phyloP scores from a whole-genome alignment of 23 tunicate genomes.

The Phallusia fumigata region DNA sequence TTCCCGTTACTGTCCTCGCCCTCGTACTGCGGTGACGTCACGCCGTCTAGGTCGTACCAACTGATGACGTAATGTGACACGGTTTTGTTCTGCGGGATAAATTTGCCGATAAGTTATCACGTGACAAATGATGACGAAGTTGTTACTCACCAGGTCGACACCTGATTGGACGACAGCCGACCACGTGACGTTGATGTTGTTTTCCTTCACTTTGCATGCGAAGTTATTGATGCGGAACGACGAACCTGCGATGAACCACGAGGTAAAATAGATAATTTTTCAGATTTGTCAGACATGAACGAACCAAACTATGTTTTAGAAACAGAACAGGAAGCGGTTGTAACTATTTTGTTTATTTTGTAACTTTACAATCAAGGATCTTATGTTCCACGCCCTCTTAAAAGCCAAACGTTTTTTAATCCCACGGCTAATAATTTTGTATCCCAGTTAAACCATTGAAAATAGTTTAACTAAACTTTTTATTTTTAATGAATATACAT shows the following conservation, averaged over 20 bases:
- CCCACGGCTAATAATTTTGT: too few relatives aligned
- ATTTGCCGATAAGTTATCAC: too few relatives aligned
- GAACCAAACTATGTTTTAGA: too few relatives aligned
- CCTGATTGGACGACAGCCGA: not conserved
- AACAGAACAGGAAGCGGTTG: too few relatives aligned
- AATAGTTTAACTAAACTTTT: too few relatives aligned
- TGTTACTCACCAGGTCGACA: not conserved
- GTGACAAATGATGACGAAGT: not conserved
- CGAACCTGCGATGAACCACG: not conserved
- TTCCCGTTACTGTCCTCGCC: not conserved
- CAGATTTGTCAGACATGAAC: too few relatives aligned
- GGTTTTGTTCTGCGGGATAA: not conserved
- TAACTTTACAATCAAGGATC: too few relatives aligned
- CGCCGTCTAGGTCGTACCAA: not conserved
- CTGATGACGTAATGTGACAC: not conserved
- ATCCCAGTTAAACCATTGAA: too few relatives aligned
- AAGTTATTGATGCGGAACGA: conserved; percentile 10
- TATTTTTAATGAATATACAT: too few relatives aligned
- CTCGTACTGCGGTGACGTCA: conserved; percentile 1
- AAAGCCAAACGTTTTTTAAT: too few relatives aligned
- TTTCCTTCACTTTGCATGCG: not conserved
- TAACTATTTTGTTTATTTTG: too few relatives aligned
- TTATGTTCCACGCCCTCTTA: too few relatives aligned
- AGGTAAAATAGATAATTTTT: not conserved
- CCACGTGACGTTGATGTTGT: conserved; percentile 3